phyloP scores from a whole-genome alignment of 2,888 invertebrate species.

The Andrena fulva region DNA sequence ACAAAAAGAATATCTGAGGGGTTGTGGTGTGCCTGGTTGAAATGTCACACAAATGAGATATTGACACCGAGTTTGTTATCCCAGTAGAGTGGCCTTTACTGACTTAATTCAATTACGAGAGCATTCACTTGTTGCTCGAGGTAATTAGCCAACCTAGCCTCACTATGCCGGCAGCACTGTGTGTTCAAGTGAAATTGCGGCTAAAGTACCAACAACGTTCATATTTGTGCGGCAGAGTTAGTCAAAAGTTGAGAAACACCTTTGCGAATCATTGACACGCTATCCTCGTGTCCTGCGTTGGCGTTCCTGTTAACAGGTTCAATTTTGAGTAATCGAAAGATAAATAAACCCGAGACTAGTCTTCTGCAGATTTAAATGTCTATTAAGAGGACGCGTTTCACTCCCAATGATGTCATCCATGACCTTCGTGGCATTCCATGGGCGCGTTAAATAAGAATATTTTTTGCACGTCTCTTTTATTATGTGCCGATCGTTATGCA shows the following conservation, averaged over 20 bases:
- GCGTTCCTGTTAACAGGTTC: background rate
- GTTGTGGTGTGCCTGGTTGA: background rate
- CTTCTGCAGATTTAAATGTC: background rate
- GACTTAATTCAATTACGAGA: background rate
- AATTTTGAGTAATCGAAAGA: background rate
- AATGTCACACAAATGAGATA: too few species aligned
- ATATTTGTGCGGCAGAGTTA: background rate
- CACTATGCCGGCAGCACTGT: background rate
- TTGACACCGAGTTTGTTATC: too few species aligned
- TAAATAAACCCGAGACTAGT: background rate
- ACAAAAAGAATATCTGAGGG: background rate
- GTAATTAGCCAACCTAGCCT: background rate
- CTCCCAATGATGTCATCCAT: background rate
- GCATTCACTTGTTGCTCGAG: background rate
- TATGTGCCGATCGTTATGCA: background rate
- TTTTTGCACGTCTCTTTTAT: background rate
- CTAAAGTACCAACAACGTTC: background rate
- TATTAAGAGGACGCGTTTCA: background rate
- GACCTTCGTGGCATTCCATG: background rate
- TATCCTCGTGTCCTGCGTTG: slow-evolving; percentile 17
- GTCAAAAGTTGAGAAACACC: slow-evolving; percentile 25
- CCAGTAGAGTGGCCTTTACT: background rate
- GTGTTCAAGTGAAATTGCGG: slow-evolving; percentile 23
- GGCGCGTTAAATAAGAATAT: slow-evolving; percentile 5
- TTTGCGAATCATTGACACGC: slow-evolving; percentile 29